Conservation (phyloP, 1,140 invertebrate genomes). For the Drosophila bocki region DNA sequence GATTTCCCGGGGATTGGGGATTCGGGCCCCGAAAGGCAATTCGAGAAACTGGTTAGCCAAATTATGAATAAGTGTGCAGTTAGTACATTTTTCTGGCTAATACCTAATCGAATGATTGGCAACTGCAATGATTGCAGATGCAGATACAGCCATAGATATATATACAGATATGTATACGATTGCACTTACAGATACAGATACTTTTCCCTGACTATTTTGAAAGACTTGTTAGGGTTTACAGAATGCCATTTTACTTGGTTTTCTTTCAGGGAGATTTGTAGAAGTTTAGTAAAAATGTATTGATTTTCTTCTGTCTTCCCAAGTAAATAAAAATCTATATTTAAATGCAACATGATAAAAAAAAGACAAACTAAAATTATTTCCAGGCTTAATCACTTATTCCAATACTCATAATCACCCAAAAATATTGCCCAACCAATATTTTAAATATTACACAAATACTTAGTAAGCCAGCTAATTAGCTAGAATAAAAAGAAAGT, state of each 20-base stretch:
- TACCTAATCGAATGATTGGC: constrained; percentile 19
- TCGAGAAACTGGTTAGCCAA: constrained; percentile 25
- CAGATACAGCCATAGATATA: neutral
- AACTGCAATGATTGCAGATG: constrained; percentile 21
- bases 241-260: neutral
- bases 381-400: neutral
- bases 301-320: neutral
- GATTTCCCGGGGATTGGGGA: constrained; percentile 13
- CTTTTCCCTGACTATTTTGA: neutral
- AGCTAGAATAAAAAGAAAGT: constrained; percentile 30
- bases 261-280: fast-evolving
- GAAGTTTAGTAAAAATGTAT: neutral
- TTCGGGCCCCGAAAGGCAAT: neutral
- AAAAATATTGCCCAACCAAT: neutral
- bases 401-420: constrained; percentile 1
- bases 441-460: neutral
- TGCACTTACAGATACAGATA: neutral
- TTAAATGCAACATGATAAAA: neutral
- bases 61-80: constrained; percentile 37
- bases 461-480: constrained; percentile 5
- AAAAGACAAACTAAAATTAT: neutral
- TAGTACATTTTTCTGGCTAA: constrained; percentile 19
- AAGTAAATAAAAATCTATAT: neutral
- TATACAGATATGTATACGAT: neutral
- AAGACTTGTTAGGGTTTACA: neutral